These are phyloP conservation scores for Taenaris catops DNA, from an alignment of 2,888 invertebrate species.

Conservation along the genomic window DNA sequence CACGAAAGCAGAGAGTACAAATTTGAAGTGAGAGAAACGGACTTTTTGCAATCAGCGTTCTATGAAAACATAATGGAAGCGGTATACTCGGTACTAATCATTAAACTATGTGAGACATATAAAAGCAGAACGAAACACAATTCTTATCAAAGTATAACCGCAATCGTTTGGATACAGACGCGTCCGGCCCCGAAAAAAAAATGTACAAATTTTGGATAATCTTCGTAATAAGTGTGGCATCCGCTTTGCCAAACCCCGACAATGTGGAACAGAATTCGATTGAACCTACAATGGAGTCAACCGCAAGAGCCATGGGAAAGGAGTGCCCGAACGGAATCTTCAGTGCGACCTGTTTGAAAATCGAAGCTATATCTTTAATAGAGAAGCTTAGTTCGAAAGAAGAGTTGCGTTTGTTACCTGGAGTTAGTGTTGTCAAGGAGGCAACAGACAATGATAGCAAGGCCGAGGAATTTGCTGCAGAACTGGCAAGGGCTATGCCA, in stretches of 20 bases:
- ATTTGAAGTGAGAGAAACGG: conserved; percentile 19
- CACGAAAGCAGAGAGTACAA: conserved; percentile 19
- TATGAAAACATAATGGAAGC: conserved; percentile 75
- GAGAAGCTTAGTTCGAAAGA: conserved; percentile 63
- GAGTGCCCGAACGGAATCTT: conserved; percentile 63
- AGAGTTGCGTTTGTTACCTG: conserved; percentile 55
- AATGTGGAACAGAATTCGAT: conserved; percentile 39
- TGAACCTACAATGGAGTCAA: conserved; percentile 43
- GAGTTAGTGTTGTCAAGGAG: conserved; percentile 83
- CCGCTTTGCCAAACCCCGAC: conserved; percentile 57
- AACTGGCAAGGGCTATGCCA: conserved; percentile 86
- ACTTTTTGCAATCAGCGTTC: conserved; percentile 68
- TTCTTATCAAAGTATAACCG: conserved; percentile 64
- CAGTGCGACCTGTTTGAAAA: conserved; percentile 62
- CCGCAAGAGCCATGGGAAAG: conserved; percentile 50
- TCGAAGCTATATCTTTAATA: conserved; percentile 62
- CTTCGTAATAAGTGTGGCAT: conserved; percentile 35
- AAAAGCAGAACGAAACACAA: conserved; percentile 59
- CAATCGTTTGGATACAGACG: conserved; percentile 52
- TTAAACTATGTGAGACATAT: conserved; percentile 68
- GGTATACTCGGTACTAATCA: conserved; percentile 55
- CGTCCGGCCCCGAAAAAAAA: conserved; percentile 28
- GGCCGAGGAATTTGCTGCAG: conserved; percentile 85
- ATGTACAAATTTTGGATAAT: conserved; percentile 49
- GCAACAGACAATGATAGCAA: conserved; percentile 71